Conservation (phyloP, 2,797 vertebrate genomes). For the Momotus momota region DNA sequence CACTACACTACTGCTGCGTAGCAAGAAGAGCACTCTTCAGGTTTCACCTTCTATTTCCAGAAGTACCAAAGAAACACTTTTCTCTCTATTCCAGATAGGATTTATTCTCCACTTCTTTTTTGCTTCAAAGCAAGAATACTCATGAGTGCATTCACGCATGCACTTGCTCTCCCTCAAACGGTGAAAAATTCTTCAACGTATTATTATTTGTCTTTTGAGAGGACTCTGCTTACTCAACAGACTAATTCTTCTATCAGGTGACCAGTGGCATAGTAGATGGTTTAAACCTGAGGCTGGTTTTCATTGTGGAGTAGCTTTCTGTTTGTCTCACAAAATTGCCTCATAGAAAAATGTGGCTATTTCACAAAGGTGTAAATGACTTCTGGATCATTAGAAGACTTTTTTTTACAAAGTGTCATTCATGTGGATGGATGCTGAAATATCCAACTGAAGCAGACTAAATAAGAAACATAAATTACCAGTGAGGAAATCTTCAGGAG, state of each 20-base stretch:
- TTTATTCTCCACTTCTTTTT: background rate
- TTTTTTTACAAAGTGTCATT: background rate
- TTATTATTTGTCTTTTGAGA: background rate
- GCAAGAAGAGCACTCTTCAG: too few species aligned
- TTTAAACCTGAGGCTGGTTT: background rate
- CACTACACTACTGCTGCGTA: too few species aligned
- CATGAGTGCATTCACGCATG: background rate
- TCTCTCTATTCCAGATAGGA: background rate
- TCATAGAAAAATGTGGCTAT: background rate
- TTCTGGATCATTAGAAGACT: background rate
- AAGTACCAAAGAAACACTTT: background rate
- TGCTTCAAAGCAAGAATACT: background rate
- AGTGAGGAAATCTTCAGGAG: background rate
- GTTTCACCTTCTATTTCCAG: too few species aligned
- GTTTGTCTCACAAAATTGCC: background rate
- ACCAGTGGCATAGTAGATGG: background rate
- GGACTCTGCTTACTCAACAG: background rate
- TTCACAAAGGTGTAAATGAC: background rate
- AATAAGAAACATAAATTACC: background rate
- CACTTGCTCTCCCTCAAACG: background rate
- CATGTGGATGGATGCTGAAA: background rate
- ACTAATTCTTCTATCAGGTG: background rate
- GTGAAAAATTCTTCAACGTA: background rate
- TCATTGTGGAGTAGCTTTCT: background rate
- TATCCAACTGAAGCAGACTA: background rate